A percentile compares a stretch with the other conserved stretches of the same genome.
Conservation (phyloP, 2,888 invertebrate species). For the Sesia bembeciformis region DNA sequence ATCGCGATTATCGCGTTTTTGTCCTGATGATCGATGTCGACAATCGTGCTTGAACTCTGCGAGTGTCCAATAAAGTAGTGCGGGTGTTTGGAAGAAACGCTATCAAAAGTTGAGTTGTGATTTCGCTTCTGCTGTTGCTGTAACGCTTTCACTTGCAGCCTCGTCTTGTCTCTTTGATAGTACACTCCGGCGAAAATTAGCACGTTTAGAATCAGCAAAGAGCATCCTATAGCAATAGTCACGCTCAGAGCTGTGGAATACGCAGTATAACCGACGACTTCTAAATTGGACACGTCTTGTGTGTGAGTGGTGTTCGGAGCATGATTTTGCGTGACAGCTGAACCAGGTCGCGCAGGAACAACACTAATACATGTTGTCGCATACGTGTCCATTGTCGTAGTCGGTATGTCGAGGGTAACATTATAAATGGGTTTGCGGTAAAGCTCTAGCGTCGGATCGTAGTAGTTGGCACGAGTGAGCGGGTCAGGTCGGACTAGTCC, state of each 20-base stretch:
- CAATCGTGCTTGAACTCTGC: slow-evolving; percentile 87
- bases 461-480: slow-evolving; percentile 78
- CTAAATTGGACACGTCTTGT: slow-evolving; percentile 85
- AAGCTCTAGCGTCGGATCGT: slow-evolving; percentile 76
- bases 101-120: slow-evolving; percentile 70
- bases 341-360: slow-evolving; percentile 80
- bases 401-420: slow-evolving; percentile 65
- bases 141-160: slow-evolving; percentile 82
- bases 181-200: slow-evolving; percentile 89
- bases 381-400: slow-evolving; percentile 76
- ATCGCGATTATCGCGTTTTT: slow-evolving; percentile 69
- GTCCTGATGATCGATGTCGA: slow-evolving; percentile 87
- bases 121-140: slow-evolving; percentile 83
- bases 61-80: slow-evolving; percentile 86
- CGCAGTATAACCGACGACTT: slow-evolving; percentile 84
- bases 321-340: slow-evolving; percentile 58
- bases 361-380: slow-evolving; percentile 82
- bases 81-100: slow-evolving; percentile 80
- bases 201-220: slow-evolving; percentile 85
- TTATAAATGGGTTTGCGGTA: slow-evolving; percentile 76
- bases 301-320: slow-evolving; percentile 77
- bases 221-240: slow-evolving; percentile 87
- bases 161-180: slow-evolving; percentile 85
- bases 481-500: slow-evolving; percentile 91
- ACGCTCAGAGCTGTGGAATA: slow-evolving; percentile 85